A percentile compares a stretch with the other conserved stretches of the same genome.
Evolutionary conservation across 2,888 invertebrate species (phyloP).

Genomic region (Colletes collaris): DNA sequence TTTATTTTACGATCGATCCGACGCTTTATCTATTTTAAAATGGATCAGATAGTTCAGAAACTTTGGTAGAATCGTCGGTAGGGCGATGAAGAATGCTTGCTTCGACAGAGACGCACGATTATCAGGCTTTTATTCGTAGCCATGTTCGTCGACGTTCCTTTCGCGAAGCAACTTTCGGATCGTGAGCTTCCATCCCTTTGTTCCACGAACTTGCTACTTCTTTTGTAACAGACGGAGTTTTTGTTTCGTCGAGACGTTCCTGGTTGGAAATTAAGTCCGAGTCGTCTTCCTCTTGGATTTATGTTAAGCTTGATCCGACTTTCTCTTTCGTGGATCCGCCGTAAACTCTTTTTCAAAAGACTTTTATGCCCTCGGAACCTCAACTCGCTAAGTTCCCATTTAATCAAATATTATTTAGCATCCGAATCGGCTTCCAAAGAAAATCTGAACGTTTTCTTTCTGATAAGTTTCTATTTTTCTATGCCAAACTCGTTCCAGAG

Average conservation of each 20-base stretch:
- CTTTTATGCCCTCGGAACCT: no score
- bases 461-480: no score
- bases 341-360: slow-evolving; percentile 45
- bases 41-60: not conserved
- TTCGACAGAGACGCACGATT: not conserved
- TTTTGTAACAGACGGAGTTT: slow-evolving; percentile 22
- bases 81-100: not conserved
- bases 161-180: slow-evolving; percentile 24
- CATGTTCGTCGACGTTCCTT: not conserved
- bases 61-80: not conserved
- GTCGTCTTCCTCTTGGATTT: slow-evolving; percentile 36
- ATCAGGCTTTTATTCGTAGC: not conserved
- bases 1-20: no score
- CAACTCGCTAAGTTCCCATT: no score
- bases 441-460: no score
- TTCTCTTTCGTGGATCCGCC: slow-evolving; percentile 40
- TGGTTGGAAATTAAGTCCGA: slow-evolving; percentile 59
- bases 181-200: slow-evolving; percentile 11
- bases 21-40: not conserved
- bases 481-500: no score
- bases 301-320: slow-evolving; percentile 41
- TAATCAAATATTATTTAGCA: no score
- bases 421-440: no score
- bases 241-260: slow-evolving; percentile 36
- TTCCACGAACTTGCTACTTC: slow-evolving; percentile 23